Base-by-base conservation (phyloP, 2,888 invertebrate genomes). In the Agrotis exclamationis region DNA sequence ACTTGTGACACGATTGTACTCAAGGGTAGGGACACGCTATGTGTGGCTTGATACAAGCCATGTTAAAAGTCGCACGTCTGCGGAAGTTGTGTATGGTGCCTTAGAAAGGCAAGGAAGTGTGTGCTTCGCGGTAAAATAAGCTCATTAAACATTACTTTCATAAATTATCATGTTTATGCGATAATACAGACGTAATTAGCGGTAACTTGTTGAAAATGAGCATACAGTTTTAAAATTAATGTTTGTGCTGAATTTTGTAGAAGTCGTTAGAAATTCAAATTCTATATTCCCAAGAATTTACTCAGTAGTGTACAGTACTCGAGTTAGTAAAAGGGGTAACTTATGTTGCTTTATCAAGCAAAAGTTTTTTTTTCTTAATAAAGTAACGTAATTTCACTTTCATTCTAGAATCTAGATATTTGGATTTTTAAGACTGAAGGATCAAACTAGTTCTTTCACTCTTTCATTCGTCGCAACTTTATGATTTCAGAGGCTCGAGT, bases 91-190 rank as follows among this genome's bases (percentile, higher is more conserved):
- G 33, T 13, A 33, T 18, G n/a, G 1, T 33, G 28, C n/a, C 58
- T 70, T 39, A 14, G 47, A 1, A 20, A 50, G 11, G 33, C 14
- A 57, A 57, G n/a, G 1, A 50, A 51, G n/a, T 18, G 20, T 44
- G 14, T 24, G 20, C 14, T 6, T 59, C 1, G 20, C 5, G 45
- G 28, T 16, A 11, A 20, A 53, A 50, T 54, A 45, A 69, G 48
- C 16, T 54, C n/a, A 3, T 59, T 50, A 54, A 63, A 70, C n/a
- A 54, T 64, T 48, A 75, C n/a, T 33, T 20, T 54, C 18, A 51
- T 22, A 54, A 59, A 48, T 39, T 75, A 45, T 59, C 7, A 11
- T 54, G 45, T 54, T 59, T 48, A 50, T 44, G 22, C 44, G 24
- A 1, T 60, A 47, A 44, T 28, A n/a, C 5, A 16, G 7, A n/a